Evolutionary conservation across 2,113 vertebrate genomes (phyloP).

Genomic region (Crotalus helleri): DNA sequence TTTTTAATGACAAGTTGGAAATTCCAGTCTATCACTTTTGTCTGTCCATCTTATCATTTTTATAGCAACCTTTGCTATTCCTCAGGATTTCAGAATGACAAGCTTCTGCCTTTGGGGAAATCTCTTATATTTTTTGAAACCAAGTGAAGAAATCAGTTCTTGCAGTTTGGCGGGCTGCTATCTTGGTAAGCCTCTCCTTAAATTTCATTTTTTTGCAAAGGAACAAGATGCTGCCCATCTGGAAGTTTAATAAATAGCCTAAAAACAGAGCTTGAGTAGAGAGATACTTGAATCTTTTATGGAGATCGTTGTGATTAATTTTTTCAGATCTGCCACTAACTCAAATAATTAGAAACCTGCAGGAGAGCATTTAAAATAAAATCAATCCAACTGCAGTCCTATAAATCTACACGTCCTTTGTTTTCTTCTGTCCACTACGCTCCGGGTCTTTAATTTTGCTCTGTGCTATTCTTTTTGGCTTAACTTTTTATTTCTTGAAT

Average conservation of each 20-base stretch:
- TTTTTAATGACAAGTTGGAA: conserved; percentile 29
- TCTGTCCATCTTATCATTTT: conserved; percentile 18
- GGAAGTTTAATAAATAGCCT: neutral
- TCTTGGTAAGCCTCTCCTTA: conserved; percentile 18
- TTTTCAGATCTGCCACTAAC: neutral
- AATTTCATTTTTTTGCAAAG: neutral
- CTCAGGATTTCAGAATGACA: conserved; percentile 32
- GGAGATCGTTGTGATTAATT: neutral
- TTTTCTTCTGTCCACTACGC: neutral
- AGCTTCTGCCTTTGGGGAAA: conserved; percentile 42
- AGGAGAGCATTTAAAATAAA: neutral
- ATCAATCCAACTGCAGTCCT: neutral
- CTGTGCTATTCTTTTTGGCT: neutral
- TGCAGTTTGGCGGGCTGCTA: neutral
- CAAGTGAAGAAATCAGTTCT: conserved; percentile 36
- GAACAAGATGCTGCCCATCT: neutral
- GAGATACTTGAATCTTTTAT: neutral
- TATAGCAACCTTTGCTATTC: conserved; percentile 33
- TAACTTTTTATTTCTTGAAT: neutral
- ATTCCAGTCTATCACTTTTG: conserved; percentile 40
- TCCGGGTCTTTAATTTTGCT: neutral
- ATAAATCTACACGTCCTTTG: neutral
- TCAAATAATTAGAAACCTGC: neutral
- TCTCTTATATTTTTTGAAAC: conserved; percentile 47
- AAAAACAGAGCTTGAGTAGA: conserved; percentile 1